Conservation (phyloP, 2,888 invertebrate genomes). For the Merodon equestris region DNA sequence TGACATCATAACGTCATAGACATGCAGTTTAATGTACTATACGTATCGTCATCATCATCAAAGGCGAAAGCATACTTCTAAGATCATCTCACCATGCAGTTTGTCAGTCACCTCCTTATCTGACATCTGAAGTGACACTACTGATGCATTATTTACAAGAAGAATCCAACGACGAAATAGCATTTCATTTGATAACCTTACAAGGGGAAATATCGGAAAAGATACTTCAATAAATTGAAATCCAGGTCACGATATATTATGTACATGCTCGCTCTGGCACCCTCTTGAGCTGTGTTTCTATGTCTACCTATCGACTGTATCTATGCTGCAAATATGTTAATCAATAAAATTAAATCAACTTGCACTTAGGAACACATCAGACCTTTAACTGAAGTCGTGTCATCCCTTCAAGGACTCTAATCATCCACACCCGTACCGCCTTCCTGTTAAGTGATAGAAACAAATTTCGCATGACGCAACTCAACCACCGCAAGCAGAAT, state of each 20-base stretch:
- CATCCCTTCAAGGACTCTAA: no score
- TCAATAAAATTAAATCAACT: conserved; percentile 6
- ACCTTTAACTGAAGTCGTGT: no score
- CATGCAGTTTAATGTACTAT: not conserved
- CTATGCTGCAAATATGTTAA: not conserved
- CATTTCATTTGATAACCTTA: conserved; percentile 9
- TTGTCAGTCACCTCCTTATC: conserved; percentile 13
- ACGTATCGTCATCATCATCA: no score
- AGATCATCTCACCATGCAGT: no score
- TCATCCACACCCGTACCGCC: no score
- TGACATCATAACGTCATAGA: conserved; percentile 19
- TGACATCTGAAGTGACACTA: conserved; percentile 14
- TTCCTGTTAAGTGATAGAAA: no score
- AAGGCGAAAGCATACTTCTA: not conserved
- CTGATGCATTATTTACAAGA: conserved; percentile 21
- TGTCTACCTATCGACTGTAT: not conserved
- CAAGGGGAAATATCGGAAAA: not conserved
- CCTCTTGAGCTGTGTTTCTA: no score
- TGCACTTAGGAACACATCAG: no score
- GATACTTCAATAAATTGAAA: conserved; percentile 9
- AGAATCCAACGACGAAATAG: conserved; percentile 5
- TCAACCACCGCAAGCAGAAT: conserved; percentile 2
- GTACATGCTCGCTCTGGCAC: no score
- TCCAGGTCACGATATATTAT: not conserved
- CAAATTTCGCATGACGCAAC: no score